A percentile compares a stretch with the other conserved stretches of the same genome.
These are phyloP conservation scores for Kryptolebias marmoratus DNA, from an alignment of 2,113 vertebrate genomes.

Conservation along the genomic window DNA sequence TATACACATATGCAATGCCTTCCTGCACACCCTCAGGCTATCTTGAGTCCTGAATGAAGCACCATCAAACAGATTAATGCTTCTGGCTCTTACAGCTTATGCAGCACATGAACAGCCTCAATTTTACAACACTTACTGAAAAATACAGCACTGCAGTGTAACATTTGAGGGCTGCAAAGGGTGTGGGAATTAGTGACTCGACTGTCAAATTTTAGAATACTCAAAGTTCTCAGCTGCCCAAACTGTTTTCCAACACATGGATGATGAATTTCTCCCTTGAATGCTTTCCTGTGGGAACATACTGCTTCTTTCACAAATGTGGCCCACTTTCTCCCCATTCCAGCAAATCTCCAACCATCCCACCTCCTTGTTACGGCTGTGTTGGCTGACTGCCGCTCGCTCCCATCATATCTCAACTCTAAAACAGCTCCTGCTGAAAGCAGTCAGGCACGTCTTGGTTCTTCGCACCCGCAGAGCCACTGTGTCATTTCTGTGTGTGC, in stretches of 20 bases:
- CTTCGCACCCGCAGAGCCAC: constrained; percentile 54
- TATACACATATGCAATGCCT: neutral
- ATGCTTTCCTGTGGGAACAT: constrained; percentile 39
- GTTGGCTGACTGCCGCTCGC: constrained; percentile 36
- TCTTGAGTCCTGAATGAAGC: constrained; percentile 4
- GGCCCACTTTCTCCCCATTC: constrained; percentile 37
- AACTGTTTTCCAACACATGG: constrained; percentile 24
- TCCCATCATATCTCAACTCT: constrained; percentile 40
- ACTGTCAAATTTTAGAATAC: neutral
- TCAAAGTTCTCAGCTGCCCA: constrained; percentile 3
- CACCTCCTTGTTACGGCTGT: constrained; percentile 26
- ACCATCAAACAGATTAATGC: neutral
- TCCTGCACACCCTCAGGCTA: neutral
- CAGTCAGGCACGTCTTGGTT: constrained; percentile 44
- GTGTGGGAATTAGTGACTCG: neutral
- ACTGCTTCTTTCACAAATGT: constrained; percentile 23
- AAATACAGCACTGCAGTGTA: neutral
- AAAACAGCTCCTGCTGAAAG: constrained; percentile 43
- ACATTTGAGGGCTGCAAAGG: neutral
- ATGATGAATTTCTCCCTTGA: constrained; percentile 9
- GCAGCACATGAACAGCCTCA: constrained; percentile 1
- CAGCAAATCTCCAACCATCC: constrained; percentile 43
- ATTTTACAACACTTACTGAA: constrained; percentile 4
- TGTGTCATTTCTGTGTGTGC: constrained; percentile 46
- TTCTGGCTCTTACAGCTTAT: neutral